Percentiles rank a stretch among this genome's conserved stretches.
phyloP scores from a whole-genome alignment of 2,113 vertebrate species.

The Nematolebias whitei region DNA sequence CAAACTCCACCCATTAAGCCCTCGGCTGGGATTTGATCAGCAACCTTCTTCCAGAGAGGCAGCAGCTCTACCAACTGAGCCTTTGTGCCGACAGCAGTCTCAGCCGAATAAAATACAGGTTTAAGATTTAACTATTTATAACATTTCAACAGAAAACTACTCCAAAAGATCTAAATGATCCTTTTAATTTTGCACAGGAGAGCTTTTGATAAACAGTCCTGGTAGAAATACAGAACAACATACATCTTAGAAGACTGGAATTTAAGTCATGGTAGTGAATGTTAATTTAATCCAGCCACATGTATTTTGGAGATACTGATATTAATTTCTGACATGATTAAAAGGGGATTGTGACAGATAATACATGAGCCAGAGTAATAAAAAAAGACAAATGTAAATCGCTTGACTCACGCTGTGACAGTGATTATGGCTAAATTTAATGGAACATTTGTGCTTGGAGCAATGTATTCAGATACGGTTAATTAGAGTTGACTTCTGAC shows the following conservation, averaged over 20 bases:
- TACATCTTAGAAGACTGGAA: not conserved
- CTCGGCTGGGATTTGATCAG: too few species aligned
- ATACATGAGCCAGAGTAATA: not conserved
- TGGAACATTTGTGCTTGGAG: not conserved
- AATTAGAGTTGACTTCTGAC: not conserved
- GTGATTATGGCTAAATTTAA: not conserved
- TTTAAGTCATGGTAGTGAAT: not conserved
- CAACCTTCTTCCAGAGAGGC: too few species aligned
- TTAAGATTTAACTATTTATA: not conserved
- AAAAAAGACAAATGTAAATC: not conserved
- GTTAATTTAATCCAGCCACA: not conserved
- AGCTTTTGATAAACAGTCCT: not conserved
- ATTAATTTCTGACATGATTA: not conserved
- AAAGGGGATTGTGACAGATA: not conserved
- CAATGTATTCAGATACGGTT: not conserved
- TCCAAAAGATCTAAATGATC: not conserved
- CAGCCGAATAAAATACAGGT: too few species aligned
- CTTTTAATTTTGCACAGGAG: not conserved
- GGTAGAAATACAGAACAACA: not conserved
- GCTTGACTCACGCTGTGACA: slow-evolving; percentile 1
- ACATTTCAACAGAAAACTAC: not conserved
- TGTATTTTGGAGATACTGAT: not conserved
- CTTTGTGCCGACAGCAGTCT: too few species aligned
- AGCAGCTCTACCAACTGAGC: too few species aligned
- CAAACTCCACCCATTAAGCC: too few species aligned